Evolutionary conservation across 1,140 invertebrate species (phyloP), one percentile per base, ranked within the genome.

Genomic region (Homalodisca vitripennis): DNA sequence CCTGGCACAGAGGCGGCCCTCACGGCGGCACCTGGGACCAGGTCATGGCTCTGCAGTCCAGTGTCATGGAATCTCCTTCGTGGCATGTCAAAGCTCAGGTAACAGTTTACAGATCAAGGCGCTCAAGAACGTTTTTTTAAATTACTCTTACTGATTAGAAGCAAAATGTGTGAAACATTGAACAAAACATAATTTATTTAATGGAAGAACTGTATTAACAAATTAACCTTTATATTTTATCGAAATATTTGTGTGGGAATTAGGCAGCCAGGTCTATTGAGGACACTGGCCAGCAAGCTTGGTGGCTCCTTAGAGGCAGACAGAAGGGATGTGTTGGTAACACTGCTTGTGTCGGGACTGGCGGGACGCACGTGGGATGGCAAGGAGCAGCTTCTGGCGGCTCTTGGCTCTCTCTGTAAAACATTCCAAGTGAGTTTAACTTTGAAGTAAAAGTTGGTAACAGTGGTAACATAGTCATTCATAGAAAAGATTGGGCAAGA

Each of bases 41-140:
- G 62, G 92, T 97, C 53, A 87, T 90, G 31, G 80, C 82, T 30
- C 85, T 91, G 53, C 82, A 94, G 17, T 86, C 89, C 55, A 79
- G 79, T 0, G 86, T 89, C 0, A 81, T 96, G 1, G 86, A 90
- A 67, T 93, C 92, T 20, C 85, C 89, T 62, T 93, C 91, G 1
- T 98, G 94, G 94, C 88, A 85, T 2, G 89, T 88, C 67, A 96
- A 95, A 82, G 87, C 92, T 3, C 94, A 92, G 82, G 85, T 85
- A 70, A 20, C 53, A 57, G 13, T 24, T n/a, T 20, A 24, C 13
- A 2, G 27, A 46, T 66, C 41, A 29, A 48, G 66, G 13, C 13
- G 3, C 14, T 31, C 27, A 64, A 55, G 47, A 22, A 24, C 26
- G n/a, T 27, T 31, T 32, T 24, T 3, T 64, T 69, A 27, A 2